Conservation (phyloP, 2,797 vertebrate species). For the Rhinophrynus dorsalis region DNA sequence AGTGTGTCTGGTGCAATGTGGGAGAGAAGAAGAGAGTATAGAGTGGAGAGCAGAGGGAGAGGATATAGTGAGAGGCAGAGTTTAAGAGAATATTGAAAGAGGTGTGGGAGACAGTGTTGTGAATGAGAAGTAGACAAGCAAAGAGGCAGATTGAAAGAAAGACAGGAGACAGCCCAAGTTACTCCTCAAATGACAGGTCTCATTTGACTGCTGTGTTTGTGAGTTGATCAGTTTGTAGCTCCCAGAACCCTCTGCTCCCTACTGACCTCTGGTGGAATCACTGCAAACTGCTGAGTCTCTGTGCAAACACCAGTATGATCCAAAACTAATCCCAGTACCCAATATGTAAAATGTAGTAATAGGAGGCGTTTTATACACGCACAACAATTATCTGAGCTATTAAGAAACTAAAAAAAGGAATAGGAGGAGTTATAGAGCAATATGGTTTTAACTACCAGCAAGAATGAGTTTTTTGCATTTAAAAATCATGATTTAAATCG, state of each 20-base stretch:
- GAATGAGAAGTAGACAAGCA: no score
- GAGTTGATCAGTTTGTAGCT: neutral
- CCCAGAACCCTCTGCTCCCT: constrained; percentile 13
- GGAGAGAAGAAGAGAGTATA: neutral
- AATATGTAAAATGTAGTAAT: no score
- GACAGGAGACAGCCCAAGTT: neutral
- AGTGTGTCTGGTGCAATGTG: neutral
- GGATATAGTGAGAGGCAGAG: neutral
- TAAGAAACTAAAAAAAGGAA: no score
- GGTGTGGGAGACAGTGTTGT: no score
- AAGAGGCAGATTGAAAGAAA: neutral
- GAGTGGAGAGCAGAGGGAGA: neutral
- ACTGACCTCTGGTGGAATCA: constrained; percentile 17
- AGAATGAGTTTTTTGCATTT: no score
- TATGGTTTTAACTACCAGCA: no score
- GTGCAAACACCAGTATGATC: no score
- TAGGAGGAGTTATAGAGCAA: no score
- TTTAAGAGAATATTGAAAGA: neutral
- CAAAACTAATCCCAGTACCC: no score
- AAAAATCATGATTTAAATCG: no score
- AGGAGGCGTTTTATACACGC: no score
- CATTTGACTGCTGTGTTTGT: constrained; percentile 4
- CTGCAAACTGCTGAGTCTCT: neutral
- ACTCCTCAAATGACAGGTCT: neutral
- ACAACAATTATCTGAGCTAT: no score